Conservation (phyloP, 2,888 invertebrate genomes). For the Clostera curtula region DNA sequence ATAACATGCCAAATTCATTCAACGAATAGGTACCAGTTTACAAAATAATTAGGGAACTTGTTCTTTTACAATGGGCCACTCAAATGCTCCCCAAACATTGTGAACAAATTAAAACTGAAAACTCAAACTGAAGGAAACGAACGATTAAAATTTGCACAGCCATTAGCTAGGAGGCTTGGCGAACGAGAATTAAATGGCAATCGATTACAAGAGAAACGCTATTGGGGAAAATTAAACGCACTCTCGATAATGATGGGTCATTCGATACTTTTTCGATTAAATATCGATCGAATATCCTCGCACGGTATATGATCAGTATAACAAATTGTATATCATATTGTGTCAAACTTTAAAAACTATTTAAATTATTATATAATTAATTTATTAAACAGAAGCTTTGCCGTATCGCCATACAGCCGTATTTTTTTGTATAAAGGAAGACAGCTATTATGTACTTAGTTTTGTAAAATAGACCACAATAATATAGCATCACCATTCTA, state of each 20-base stretch:
- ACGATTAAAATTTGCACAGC: constrained; percentile 49
- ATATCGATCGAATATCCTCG: constrained; percentile 1
- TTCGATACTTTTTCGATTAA: constrained; percentile 1
- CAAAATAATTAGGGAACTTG: too few species aligned
- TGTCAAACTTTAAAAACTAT: too few species aligned
- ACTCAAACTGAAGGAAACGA: constrained; percentile 25
- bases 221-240: constrained; percentile 33
- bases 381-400: too few species aligned
- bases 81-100: constrained; percentile 3
- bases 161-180: constrained; percentile 39
- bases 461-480: too few species aligned
- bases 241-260: constrained; percentile 11
- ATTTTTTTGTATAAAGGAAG: too few species aligned
- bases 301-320: not conserved
- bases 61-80: too few species aligned
- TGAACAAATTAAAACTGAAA: constrained; percentile 25
- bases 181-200: constrained; percentile 51
- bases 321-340: too few species aligned
- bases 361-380: not conserved
- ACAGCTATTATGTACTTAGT: too few species aligned
- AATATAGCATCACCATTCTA: too few species aligned
- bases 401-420: too few species aligned
- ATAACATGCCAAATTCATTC: too few species aligned
- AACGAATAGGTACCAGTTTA: too few species aligned
- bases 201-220: constrained; percentile 45